A percentile compares a stretch with the other conserved stretches of the same genome.
Conservation (phyloP, 2,888 invertebrate genomes). For the Petrolisthes cinctipes region DNA sequence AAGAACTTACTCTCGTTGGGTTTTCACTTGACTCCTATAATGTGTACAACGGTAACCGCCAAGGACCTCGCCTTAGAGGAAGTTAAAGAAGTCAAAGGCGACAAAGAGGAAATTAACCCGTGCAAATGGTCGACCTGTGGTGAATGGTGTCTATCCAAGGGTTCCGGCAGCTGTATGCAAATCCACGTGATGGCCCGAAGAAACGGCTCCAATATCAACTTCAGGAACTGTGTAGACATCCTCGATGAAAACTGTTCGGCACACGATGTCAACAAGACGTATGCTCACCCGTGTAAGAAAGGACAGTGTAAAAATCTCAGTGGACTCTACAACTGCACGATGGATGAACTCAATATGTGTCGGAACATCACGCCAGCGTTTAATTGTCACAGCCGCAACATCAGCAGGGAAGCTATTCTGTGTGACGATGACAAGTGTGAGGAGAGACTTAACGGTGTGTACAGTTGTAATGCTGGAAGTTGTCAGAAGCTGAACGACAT, state of each 20-base stretch:
- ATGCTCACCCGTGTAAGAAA: constrained; percentile 81
- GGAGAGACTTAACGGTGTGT: constrained; percentile 79
- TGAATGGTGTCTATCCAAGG: constrained; percentile 93
- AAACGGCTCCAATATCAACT: constrained; percentile 84
- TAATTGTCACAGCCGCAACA: constrained; percentile 74
- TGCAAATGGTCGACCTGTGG: constrained; percentile 77
- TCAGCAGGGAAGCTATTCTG: constrained; percentile 15
- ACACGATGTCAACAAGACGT: constrained; percentile 60
- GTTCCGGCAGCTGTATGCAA: constrained; percentile 89
- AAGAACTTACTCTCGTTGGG: constrained; percentile 87
- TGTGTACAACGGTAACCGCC: constrained; percentile 91
- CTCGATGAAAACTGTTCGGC: constrained; percentile 63
- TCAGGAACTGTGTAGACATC: constrained; percentile 72
- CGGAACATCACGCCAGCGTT: constrained; percentile 78
- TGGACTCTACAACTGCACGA: constrained; percentile 89
- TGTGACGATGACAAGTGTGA: constrained; percentile 62
- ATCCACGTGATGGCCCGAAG: constrained; percentile 88
- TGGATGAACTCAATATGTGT: constrained; percentile 88
- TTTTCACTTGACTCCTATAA: constrained; percentile 86
- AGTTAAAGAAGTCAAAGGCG: background rate
- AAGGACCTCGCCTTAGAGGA: constrained; percentile 41
- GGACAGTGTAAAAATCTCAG: constrained; percentile 90
- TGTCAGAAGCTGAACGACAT: constrained; percentile 67
- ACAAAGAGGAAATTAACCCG: constrained; percentile 29
- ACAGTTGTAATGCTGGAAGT: constrained; percentile 78